phyloP scores from a whole-genome alignment of 2,888 invertebrate species.

The Drosophila robusta region DNA sequence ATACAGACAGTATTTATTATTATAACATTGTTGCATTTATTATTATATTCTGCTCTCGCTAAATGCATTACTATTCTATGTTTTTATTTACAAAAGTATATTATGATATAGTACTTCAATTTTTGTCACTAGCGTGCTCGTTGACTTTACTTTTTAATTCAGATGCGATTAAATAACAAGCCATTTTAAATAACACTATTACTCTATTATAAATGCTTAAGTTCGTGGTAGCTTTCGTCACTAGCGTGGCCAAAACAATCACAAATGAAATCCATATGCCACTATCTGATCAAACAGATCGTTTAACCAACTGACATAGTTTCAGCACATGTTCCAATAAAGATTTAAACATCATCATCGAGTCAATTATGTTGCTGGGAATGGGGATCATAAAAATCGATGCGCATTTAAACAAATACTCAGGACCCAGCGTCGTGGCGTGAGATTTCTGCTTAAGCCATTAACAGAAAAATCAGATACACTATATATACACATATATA shows the following conservation, averaged over 20 bases:
- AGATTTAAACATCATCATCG: conserved; percentile 23
- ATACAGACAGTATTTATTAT: too few species aligned
- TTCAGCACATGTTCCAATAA: conserved; percentile 25
- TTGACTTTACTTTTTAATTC: background rate
- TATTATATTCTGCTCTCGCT: background rate
- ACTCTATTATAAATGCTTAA: background rate
- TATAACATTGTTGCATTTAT: background rate
- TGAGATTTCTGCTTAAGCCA: conserved; percentile 45
- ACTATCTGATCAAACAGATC: conserved; percentile 32
- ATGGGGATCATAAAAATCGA: conserved; percentile 48
- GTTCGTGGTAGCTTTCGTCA: background rate
- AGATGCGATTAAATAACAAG: too few species aligned
- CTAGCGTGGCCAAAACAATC: too few species aligned
- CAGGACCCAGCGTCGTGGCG: conserved; percentile 17
- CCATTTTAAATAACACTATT: background rate
- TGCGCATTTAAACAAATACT: conserved; percentile 47
- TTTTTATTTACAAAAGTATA: too few species aligned
- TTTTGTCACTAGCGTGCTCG: background rate
- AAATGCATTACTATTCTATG: too few species aligned
- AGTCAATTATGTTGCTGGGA: conserved; percentile 38
- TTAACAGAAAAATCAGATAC: conserved; percentile 39
- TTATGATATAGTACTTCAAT: background rate
- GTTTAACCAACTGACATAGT: conserved; percentile 53
- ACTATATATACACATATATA: conserved; percentile 13
- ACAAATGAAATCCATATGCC: background rate